These are phyloP conservation scores for Bibio marci DNA, from an alignment of 2,888 invertebrate genomes.

Conservation along the genomic window DNA sequence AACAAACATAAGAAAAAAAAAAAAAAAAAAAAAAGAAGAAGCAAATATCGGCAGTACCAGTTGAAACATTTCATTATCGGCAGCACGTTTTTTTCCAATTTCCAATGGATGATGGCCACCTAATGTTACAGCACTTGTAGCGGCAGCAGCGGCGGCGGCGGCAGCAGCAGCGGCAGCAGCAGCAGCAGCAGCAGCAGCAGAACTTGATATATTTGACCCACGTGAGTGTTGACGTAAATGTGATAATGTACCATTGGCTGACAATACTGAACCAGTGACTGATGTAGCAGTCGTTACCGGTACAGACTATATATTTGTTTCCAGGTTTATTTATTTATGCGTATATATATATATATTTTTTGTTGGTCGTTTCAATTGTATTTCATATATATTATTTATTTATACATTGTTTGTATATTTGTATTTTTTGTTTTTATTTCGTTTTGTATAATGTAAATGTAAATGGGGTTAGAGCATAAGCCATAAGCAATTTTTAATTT, in stretches of 20 bases:
- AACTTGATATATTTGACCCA: not conserved
- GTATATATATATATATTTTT: not conserved
- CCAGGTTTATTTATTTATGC: not conserved
- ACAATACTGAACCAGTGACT: not conserved
- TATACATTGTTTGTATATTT: too few species aligned
- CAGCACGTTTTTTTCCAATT: slow-evolving; percentile 91
- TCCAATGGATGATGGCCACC: slow-evolving; percentile 47
- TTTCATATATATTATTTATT: too few species aligned
- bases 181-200: slow-evolving; percentile 1
- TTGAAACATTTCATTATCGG: slow-evolving; percentile 70
- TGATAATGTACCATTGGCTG: slow-evolving; percentile 8
- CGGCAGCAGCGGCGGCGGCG: slow-evolving; percentile 25
- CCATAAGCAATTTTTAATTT: slow-evolving; percentile 1
- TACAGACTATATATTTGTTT: slow-evolving; percentile 18
- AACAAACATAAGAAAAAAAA: not conserved
- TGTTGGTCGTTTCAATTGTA: too few species aligned
- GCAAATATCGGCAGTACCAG: slow-evolving; percentile 56
- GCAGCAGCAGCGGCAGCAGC: slow-evolving; percentile 22
- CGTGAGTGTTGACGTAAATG: not conserved
- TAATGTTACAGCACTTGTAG: slow-evolving; percentile 28
- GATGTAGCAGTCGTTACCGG: slow-evolving; percentile 17
- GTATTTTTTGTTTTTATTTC: too few species aligned
- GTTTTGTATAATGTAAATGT: too few species aligned
- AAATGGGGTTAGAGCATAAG: slow-evolving; percentile 2
- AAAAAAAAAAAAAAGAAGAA: slow-evolving; percentile 1